Conservation (phyloP, 1,140 invertebrate genomes). For the Vollenhovia emeryi region DNA sequence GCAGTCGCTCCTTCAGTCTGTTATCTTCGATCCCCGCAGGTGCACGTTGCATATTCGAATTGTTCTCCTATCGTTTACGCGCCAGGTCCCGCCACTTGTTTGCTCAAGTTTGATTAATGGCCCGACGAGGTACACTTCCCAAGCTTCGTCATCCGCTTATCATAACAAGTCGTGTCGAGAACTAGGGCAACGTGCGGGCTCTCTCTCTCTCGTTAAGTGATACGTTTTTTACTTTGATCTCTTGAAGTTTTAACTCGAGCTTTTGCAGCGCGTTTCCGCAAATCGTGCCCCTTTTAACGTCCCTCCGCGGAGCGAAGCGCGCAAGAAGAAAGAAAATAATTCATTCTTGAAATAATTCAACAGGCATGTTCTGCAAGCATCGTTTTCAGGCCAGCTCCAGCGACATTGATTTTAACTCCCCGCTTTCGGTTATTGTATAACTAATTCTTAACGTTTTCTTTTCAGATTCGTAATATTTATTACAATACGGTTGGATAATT, state of each 20-base stretch:
- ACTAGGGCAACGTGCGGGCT: background rate
- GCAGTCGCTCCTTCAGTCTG: background rate
- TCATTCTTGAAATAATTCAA: background rate
- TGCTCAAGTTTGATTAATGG: slow-evolving; percentile 21
- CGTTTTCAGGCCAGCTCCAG: background rate
- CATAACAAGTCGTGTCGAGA: background rate
- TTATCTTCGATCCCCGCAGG: slow-evolving; percentile 8
- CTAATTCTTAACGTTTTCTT: background rate
- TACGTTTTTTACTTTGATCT: background rate
- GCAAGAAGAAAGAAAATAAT: background rate
- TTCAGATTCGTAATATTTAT: background rate
- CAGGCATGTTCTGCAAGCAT: background rate
- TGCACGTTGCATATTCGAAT: background rate
- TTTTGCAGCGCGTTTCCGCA: background rate
- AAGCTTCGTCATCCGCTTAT: slow-evolving; percentile 32
- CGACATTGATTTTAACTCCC: background rate
- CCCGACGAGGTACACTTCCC: background rate
- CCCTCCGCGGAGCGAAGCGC: background rate
- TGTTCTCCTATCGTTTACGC: background rate
- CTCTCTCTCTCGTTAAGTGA: slow-evolving; percentile 2
- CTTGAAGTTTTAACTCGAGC: background rate
- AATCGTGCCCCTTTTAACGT: background rate
- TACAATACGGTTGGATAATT: background rate
- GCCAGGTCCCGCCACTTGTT: background rate
- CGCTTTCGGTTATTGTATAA: background rate